Evolutionary conservation across 2,113 vertebrate species (phyloP).

Genomic region (Arvicanthis niloticus): DNA sequence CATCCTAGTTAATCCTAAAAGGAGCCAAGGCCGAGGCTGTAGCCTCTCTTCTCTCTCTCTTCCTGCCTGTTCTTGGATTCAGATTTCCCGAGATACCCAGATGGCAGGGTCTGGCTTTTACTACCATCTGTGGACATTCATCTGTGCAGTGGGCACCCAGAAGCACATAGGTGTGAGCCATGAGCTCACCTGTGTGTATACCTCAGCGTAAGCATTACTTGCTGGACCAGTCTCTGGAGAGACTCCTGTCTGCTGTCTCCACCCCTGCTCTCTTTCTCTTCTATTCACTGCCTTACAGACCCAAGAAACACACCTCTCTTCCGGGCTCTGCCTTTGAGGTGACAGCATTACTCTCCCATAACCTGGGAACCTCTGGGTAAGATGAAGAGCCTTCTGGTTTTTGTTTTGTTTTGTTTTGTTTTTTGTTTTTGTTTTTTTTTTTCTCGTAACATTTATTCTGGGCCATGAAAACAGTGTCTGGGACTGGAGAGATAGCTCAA

Average conservation of each 20-base stretch:
- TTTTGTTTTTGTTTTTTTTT: not conserved
- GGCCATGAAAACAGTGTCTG: not conserved
- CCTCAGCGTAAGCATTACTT: not conserved
- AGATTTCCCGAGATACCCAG: not conserved
- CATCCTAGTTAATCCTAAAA: not conserved
- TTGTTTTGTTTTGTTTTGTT: not conserved
- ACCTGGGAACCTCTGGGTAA: not conserved
- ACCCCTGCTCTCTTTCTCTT: not conserved
- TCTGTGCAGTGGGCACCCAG: not conserved
- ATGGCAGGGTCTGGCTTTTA: not conserved
- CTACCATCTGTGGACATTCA: not conserved
- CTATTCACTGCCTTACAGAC: not conserved
- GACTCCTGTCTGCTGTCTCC: not conserved
- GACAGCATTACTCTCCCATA: not conserved
- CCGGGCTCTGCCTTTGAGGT: constrained; percentile 15
- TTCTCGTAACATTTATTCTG: not conserved
- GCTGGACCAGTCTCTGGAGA: not conserved
- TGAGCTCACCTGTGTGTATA: not conserved
- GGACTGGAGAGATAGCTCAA: not conserved
- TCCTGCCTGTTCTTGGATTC: not conserved
- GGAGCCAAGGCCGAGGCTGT: not conserved
- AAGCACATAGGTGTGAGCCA: not conserved
- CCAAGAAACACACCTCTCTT: not conserved
- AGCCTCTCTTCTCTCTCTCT: not conserved
- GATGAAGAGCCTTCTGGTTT: not conserved